Percentiles rank a stretch among this genome's conserved stretches.
These are phyloP conservation scores for Brachyptera risi DNA, from an alignment of 2,888 invertebrate species.

Conservation along the genomic window DNA sequence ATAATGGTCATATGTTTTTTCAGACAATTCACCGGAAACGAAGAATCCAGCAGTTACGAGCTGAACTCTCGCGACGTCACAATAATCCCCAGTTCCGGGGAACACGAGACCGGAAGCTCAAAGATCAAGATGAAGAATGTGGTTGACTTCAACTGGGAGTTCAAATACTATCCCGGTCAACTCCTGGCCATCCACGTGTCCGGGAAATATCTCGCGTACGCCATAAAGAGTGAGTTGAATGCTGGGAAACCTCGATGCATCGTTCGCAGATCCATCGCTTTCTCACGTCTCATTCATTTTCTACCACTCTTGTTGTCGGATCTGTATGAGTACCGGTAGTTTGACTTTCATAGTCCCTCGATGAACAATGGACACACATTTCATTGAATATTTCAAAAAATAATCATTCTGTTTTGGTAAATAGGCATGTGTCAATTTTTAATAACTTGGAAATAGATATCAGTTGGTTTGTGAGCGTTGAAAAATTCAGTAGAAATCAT, in stretches of 20 bases:
- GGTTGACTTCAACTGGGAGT: constrained; percentile 92
- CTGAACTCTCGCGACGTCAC: constrained; percentile 60
- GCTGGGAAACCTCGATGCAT: background rate
- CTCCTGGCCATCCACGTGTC: constrained; percentile 82
- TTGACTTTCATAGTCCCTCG: background rate
- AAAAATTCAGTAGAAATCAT: too few relatives aligned
- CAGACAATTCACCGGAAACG: constrained; percentile 57
- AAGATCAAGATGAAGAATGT: constrained; percentile 86
- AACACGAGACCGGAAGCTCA: constrained; percentile 76
- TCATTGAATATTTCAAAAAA: too few relatives aligned
- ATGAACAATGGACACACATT: too few relatives aligned
- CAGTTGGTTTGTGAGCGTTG: too few relatives aligned
- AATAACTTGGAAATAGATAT: too few relatives aligned
- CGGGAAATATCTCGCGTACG: constrained; percentile 85
- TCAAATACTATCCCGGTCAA: constrained; percentile 80
- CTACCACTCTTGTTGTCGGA: too few relatives aligned
- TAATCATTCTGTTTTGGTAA: too few relatives aligned
- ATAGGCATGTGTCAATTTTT: too few relatives aligned
- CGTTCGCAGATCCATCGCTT: background rate
- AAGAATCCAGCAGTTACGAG: constrained; percentile 55
- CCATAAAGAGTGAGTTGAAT: constrained; percentile 71
- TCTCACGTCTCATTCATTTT: background rate
- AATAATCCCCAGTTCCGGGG: constrained; percentile 65
- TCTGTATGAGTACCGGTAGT: background rate
- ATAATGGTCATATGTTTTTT: too few relatives aligned